Evolutionary conservation across 2,888 invertebrate genomes (phyloP).

Genomic region (Ormyrus pomaceus): DNA sequence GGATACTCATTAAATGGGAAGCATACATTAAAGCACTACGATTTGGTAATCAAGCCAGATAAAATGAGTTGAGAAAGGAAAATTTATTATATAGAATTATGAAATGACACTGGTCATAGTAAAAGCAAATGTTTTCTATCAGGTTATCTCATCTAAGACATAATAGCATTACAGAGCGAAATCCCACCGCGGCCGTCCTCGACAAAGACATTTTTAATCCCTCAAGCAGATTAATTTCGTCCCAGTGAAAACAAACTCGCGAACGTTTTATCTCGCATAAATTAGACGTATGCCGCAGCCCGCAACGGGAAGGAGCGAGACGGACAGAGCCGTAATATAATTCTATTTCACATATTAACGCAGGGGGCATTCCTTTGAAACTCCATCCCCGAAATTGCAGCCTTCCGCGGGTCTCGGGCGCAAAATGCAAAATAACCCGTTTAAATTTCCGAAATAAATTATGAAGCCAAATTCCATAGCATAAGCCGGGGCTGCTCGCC

Average conservation of each 20-base stretch:
- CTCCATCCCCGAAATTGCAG: conserved; percentile 50
- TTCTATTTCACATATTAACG: conserved; percentile 54
- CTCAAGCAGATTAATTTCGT: conserved; percentile 43
- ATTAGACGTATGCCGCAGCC: conserved; percentile 28
- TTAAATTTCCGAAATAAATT: conserved; percentile 56
- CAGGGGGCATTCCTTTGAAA: conserved; percentile 51
- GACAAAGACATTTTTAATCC: conserved; percentile 40
- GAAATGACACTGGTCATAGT: too few species aligned
- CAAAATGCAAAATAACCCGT: conserved; percentile 56
- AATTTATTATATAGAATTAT: too few species aligned
- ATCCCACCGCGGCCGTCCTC: neutral
- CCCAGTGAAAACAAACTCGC: conserved; percentile 38
- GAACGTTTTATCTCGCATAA: conserved; percentile 44
- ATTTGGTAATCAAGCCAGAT: too few species aligned
- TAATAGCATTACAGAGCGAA: conserved; percentile 12
- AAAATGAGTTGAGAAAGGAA: too few species aligned
- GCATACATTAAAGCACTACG: too few species aligned
- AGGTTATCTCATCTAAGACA: neutral
- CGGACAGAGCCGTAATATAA: conserved; percentile 47
- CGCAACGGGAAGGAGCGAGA: neutral
- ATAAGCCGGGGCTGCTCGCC: conserved; percentile 1
- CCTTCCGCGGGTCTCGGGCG: conserved; percentile 5
- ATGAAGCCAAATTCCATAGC: conserved; percentile 36
- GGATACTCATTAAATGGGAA: too few species aligned
- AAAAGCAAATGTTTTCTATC: too few species aligned